phyloP scores from a whole-genome alignment of 2,797 vertebrate genomes.

The Tiaroga cobitis region DNA sequence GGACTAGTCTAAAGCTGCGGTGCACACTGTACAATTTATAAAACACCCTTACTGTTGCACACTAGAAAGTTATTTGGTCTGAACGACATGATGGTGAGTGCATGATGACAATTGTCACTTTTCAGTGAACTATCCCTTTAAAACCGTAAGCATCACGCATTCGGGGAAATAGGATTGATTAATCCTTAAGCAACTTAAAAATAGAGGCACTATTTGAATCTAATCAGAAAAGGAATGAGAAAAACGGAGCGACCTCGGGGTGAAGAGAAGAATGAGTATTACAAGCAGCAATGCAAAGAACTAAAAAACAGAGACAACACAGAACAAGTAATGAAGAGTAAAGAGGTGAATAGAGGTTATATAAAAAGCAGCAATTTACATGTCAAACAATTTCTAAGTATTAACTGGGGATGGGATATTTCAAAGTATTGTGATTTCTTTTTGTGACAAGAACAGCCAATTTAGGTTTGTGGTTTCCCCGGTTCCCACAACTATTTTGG shows the following conservation, averaged over 20 bases:
- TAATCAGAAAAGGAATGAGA: constrained; percentile 46
- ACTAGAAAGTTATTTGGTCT: not conserved
- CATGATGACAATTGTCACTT: not conserved
- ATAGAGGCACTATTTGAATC: constrained; percentile 51
- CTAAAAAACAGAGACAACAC: not conserved
- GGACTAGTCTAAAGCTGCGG: too few species aligned
- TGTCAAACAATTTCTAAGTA: not conserved
- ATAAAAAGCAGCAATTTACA: not conserved
- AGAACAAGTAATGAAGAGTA: not conserved
- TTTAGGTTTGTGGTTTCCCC: not conserved
- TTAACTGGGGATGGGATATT: not conserved
- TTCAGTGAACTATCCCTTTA: constrained; percentile 1
- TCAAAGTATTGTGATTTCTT: not conserved
- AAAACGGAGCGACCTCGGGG: not conserved
- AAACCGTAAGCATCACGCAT: constrained; percentile 2
- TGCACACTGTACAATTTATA: too few species aligned
- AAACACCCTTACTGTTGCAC: not conserved
- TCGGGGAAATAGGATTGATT: constrained; percentile 48
- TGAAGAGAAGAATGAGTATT: constrained; percentile 38
- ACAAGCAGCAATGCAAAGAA: constrained; percentile 8
- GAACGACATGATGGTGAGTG: not conserved
- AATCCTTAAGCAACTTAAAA: constrained; percentile 35
- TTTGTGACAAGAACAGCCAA: not conserved
- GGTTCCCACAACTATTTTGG: not conserved
- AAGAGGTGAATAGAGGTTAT: not conserved